Evolutionary conservation across 2,797 vertebrate genomes (phyloP).

Genomic region (Sebastes wilsoni): DNA sequence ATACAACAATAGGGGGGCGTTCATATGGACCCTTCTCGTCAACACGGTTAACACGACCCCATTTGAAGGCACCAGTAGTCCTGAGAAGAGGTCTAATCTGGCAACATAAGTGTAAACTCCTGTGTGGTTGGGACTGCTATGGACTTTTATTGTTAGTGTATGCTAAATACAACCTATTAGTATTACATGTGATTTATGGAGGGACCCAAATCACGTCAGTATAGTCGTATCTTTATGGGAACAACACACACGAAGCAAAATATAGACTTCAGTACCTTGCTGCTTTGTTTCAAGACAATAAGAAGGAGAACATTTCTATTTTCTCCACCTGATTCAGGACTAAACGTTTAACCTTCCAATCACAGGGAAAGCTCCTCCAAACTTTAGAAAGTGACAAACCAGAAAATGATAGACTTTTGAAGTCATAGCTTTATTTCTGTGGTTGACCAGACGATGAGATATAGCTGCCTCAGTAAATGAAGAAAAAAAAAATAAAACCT

Average conservation of each 20-base stretch:
- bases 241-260: no score
- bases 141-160: not conserved
- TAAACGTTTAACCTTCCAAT: not conserved
- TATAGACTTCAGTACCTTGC: rapidly evolving
- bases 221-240: not conserved
- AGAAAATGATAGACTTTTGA: constrained; percentile 23
- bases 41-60: no score
- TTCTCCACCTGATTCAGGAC: not conserved
- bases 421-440: constrained; percentile 77
- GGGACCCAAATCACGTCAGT: not conserved
- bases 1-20: no score
- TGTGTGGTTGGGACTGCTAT: rapidly evolving
- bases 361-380: not conserved
- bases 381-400: not conserved
- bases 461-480: constrained; percentile 74
- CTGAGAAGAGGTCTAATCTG: no score
- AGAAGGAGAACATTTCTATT: not conserved
- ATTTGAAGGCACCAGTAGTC: no score
- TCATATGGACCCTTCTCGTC: rapidly evolving
- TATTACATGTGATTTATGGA: not conserved
- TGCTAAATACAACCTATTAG: not conserved
- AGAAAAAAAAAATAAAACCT: constrained; percentile 18
- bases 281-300: no score
- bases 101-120: not conserved
- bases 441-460: constrained; percentile 44